Base-by-base conservation (phyloP, 1,140 invertebrate species). In the Caenorhabditis remanei region DNA sequence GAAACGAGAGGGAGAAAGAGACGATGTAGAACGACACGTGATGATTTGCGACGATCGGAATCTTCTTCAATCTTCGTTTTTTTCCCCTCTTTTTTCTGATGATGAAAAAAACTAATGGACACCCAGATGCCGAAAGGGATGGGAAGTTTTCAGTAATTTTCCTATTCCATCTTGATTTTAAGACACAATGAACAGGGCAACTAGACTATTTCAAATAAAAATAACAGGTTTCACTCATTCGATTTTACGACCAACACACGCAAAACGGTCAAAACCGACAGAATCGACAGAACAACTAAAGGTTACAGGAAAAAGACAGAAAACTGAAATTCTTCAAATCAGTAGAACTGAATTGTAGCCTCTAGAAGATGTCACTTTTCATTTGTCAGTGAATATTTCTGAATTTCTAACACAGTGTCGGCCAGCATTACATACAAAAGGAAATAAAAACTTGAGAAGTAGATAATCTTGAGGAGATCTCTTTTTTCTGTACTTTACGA, bases 21-120 rank as follows among this genome's bases (percentile, higher is more conserved):
- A n/a, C 21, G 16, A 16, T 32, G 32, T 32, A 32, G 32, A 32
- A 32, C 32, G 32, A 79, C 71, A 79, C 71, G 71, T 79, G 71
- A 79, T 13, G 65, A 46, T 46, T 71, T 71, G 65, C 65, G 40
- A 79, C 71, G 46, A 79, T 50, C 53, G 46, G 71, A 79, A 79
- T 79, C 71, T 79, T 79, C n/a, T 50, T 32, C 32, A 32, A 2
- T 32, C 32, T 32, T 32, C 32, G 32, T 1, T 32, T 32, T 32
- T 32, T 32, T 32, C 32, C 2, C 2, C 32, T 53, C 53, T 79
- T 71, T 71, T 7, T n/a, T 71, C 65, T 63, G 61, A 21, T 63
- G 61, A 32, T 63, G 61, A 63, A 46, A 8, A 41, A 32, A 19
- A 46, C 16, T 40, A 71, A 43, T 13, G 19, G 46, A 71, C 11